Percentiles rank a stretch among this genome's conserved stretches.
phyloP scores from a whole-genome alignment of 2,888 invertebrate species.

The Frankliniella intonsa region DNA sequence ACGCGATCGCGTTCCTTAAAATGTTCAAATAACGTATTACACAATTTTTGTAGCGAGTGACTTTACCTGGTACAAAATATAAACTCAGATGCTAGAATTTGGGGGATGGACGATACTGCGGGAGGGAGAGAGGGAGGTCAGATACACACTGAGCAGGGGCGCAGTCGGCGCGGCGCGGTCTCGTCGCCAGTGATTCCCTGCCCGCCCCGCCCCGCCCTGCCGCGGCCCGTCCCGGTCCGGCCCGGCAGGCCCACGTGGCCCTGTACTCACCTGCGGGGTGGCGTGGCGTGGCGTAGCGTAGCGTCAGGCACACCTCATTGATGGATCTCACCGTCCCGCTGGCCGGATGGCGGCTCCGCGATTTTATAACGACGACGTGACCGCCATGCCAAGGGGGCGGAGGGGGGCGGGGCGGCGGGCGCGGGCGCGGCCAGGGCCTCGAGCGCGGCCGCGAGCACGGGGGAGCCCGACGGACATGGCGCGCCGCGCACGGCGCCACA shows the following conservation, averaged over 20 bases:
- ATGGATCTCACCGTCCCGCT: not conserved
- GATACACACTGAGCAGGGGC: not conserved
- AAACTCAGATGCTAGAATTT: no score
- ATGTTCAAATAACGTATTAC: no score
- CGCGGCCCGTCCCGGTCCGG: not conserved
- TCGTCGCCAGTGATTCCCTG: not conserved
- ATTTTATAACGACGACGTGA: not conserved
- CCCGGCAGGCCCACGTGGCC: not conserved
- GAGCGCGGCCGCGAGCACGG: not conserved
- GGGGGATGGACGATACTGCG: no score
- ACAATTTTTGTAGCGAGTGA: no score
- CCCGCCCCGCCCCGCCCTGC: not conserved
- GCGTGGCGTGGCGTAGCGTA: not conserved
- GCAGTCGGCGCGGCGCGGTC: not conserved
- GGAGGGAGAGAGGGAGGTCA: no score
- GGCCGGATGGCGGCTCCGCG: not conserved
- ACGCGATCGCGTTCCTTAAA: no score
- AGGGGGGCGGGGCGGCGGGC: not conserved
- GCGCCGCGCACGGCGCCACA: no score
- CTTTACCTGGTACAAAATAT: no score
- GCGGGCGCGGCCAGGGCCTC: not conserved
- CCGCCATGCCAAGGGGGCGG: not conserved
- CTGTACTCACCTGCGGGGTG: not conserved
- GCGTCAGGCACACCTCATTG: conserved; percentile 1
- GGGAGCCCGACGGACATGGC: no score